A percentile compares a stretch with the other conserved stretches of the same genome.
phyloP scores from a whole-genome alignment of 2,888 invertebrate species.

The Halictus ligatus region DNA sequence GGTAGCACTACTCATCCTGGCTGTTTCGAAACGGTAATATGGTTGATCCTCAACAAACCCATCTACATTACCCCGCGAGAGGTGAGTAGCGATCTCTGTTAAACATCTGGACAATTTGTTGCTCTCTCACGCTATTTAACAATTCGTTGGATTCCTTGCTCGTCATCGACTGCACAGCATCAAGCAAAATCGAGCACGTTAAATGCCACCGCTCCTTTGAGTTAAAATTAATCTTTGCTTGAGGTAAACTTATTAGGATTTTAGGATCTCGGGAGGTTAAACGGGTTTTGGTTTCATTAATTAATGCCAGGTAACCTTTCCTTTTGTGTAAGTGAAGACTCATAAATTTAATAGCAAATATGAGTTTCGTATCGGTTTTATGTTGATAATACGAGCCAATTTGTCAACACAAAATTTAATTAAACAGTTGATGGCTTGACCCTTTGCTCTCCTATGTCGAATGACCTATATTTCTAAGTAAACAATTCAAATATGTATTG shows the following conservation, averaged over 20 bases:
- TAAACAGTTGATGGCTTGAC: background rate
- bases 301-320: too few species aligned
- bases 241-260: background rate
- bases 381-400: too few species aligned
- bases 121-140: background rate
- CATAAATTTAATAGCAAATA: too few species aligned
- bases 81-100: constrained; percentile 86
- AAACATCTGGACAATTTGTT: background rate
- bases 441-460: background rate
- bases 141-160: too few species aligned
- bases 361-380: too few species aligned
- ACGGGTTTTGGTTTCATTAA: too few species aligned
- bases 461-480: background rate
- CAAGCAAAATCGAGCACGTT: background rate
- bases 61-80: constrained; percentile 98
- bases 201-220: background rate
- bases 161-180: background rate
- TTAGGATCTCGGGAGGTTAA: too few species aligned
- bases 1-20: constrained; percentile 99
- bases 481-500: background rate
- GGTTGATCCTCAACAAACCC: constrained; percentile 99
- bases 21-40: constrained; percentile 99
- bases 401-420: background rate
- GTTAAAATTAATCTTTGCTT: background rate
- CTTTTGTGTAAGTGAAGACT: too few species aligned